These are phyloP conservation scores for Catajapyx aquilonaris DNA, from an alignment of 1,140 invertebrate genomes.

Conservation along the genomic window DNA sequence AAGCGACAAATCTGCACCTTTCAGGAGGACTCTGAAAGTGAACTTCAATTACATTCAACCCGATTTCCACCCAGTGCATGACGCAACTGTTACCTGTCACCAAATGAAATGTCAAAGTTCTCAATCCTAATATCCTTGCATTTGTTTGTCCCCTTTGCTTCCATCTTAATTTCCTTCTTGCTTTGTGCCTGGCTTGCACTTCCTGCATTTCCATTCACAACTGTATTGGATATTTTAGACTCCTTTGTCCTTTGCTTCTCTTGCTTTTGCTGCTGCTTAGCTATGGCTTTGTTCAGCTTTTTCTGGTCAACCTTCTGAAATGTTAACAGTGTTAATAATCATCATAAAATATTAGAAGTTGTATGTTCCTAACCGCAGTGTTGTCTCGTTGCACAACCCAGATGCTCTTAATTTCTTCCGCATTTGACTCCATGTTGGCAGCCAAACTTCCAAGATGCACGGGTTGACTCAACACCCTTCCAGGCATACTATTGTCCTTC, in stretches of 20 bases:
- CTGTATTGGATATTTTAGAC: conserved; percentile 10
- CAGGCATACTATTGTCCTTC: too few species aligned
- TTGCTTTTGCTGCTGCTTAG: conserved; percentile 79
- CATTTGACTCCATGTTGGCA: conserved; percentile 35
- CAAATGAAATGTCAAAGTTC: conserved; percentile 95
- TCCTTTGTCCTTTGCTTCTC: conserved; percentile 42
- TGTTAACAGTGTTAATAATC: too few species aligned
- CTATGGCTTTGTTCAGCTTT: conserved; percentile 91
- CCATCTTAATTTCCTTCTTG: conserved; percentile 78
- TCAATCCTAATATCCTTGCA: conserved; percentile 91
- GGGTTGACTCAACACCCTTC: conserved; percentile 66
- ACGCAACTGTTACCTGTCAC: conserved; percentile 79
- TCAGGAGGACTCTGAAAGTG: conserved; percentile 53
- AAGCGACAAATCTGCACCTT: conserved; percentile 67
- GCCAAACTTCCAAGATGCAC: conserved; percentile 69
- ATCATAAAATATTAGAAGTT: not conserved
- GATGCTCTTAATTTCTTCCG: conserved; percentile 55
- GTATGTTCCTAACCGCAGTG: conserved; percentile 42
- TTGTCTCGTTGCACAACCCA: conserved; percentile 68
- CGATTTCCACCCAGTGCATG: too few species aligned
- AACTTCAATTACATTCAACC: too few species aligned
- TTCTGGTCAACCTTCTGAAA: conserved; percentile 82
- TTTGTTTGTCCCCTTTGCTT: conserved; percentile 68
- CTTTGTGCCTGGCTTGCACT: conserved; percentile 83
- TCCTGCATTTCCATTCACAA: conserved; percentile 44